Conservation (phyloP, 2,888 invertebrate species). For the Heliconius erato region DNA sequence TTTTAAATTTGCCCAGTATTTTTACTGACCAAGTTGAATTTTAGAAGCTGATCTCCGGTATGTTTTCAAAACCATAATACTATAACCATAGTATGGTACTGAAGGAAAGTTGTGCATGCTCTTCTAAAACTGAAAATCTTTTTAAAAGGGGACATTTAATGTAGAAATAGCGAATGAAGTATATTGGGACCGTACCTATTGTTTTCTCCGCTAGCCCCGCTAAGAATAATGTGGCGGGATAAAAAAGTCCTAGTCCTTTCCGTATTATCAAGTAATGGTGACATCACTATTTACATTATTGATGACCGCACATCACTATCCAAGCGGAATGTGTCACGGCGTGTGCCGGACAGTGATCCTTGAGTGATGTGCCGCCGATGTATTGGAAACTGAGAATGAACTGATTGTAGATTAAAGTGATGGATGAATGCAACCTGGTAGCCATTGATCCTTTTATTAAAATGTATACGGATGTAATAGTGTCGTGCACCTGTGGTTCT, state of each 20-base stretch:
- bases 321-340: conserved; percentile 42
- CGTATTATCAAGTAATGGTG: conserved; percentile 30
- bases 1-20: no score
- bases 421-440: conserved; percentile 39
- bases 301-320: conserved; percentile 34
- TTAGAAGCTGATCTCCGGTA: no score
- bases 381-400: conserved; percentile 46
- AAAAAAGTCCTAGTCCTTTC: not conserved
- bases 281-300: conserved; percentile 43
- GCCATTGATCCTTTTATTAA: conserved; percentile 34
- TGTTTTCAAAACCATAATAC: no score
- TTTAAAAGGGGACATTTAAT: not conserved
- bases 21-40: no score
- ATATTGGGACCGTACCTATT: not conserved
- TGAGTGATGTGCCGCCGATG: conserved; percentile 44
- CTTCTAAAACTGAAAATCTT: no score
- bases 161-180: not conserved
- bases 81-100: no score
- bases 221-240: not conserved
- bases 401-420: conserved; percentile 51
- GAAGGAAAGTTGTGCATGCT: no score
- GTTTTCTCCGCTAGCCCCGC: not conserved
- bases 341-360: conserved; percentile 38
- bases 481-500: conserved; percentile 37
- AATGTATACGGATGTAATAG: conserved; percentile 23